Percentiles rank a stretch among this genome's conserved stretches.
phyloP scores from a whole-genome alignment of 92 coral and sea anemone genomes.

The Actinostola sp. region DNA sequence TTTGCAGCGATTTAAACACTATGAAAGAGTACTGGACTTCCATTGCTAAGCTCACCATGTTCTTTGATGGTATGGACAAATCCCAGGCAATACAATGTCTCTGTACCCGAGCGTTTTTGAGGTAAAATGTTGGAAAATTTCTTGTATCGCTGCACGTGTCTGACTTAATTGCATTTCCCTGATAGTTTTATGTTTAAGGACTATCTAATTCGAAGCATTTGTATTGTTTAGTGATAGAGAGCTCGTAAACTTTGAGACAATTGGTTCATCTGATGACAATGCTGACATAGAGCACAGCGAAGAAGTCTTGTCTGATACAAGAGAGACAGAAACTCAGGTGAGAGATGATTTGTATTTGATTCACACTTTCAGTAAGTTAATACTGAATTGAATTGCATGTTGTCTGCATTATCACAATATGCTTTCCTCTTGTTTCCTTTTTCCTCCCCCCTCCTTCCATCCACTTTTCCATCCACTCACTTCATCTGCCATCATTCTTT shows the following conservation, averaged over 20 bases:
- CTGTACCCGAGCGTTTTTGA: slow-evolving; percentile 82
- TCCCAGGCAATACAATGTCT: slow-evolving; percentile 67
- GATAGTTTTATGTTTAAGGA: not conserved
- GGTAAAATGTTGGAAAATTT: slow-evolving; percentile 44
- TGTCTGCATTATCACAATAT: no score
- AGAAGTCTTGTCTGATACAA: not conserved
- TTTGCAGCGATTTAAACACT: not conserved
- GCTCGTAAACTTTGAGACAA: slow-evolving; percentile 63
- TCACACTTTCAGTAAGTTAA: no score
- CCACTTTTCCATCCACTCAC: no score
- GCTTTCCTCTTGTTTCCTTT: no score
- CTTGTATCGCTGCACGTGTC: slow-evolving; percentile 3
- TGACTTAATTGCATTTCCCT: no score
- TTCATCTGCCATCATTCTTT: no score
- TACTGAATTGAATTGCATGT: no score
- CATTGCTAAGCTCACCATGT: slow-evolving; percentile 68
- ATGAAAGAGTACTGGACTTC: slow-evolving; percentile 48
- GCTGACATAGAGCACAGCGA: not conserved
- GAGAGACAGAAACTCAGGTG: not conserved
- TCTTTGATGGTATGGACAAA: slow-evolving; percentile 60
- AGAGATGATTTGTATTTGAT: no score
- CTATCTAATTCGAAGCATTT: not conserved
- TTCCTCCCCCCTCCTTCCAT: no score
- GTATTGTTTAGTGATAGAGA: slow-evolving; percentile 71
- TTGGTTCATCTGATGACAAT: not conserved